Evolutionary conservation across 2,113 vertebrate genomes (phyloP).

Genomic region (Corythoichthys haematopterus): DNA sequence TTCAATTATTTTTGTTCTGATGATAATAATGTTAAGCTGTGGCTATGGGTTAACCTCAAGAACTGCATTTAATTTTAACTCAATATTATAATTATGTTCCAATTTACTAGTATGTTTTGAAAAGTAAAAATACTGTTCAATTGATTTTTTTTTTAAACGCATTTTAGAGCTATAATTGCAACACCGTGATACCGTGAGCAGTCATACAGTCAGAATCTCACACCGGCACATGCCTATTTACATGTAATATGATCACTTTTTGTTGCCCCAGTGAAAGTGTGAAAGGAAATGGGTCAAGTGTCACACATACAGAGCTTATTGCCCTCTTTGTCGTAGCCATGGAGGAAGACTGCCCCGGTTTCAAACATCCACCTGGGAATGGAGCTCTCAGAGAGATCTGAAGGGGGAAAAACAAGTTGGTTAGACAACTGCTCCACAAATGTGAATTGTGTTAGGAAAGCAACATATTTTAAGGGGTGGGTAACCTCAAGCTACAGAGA

Average conservation of each 20-base stretch:
- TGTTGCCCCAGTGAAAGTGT: neutral
- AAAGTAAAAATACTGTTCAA: too few species aligned
- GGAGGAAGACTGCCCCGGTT: constrained; percentile 84
- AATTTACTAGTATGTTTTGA: too few species aligned
- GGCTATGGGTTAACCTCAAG: too few species aligned
- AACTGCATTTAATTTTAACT: too few species aligned
- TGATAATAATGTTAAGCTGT: too few species aligned
- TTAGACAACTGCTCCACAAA: neutral
- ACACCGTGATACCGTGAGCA: too few species aligned
- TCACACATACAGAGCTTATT: constrained; percentile 87
- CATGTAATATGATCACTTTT: neutral
- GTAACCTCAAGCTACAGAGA: neutral
- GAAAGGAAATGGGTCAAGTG: neutral
- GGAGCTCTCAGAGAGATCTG: constrained; percentile 86
- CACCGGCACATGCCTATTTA: too few species aligned
- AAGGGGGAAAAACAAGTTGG: constrained; percentile 31
- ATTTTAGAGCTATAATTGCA: too few species aligned
- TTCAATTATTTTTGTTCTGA: too few species aligned
- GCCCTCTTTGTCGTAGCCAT: constrained; percentile 95
- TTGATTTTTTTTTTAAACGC: too few species aligned
- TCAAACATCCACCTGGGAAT: constrained; percentile 90
- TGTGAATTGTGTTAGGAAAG: neutral
- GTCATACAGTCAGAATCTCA: too few species aligned
- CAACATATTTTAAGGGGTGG: neutral
- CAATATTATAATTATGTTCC: too few species aligned